phyloP scores from a whole-genome alignment of 2,797 vertebrate species.

The Chromobotia macracanthus region DNA sequence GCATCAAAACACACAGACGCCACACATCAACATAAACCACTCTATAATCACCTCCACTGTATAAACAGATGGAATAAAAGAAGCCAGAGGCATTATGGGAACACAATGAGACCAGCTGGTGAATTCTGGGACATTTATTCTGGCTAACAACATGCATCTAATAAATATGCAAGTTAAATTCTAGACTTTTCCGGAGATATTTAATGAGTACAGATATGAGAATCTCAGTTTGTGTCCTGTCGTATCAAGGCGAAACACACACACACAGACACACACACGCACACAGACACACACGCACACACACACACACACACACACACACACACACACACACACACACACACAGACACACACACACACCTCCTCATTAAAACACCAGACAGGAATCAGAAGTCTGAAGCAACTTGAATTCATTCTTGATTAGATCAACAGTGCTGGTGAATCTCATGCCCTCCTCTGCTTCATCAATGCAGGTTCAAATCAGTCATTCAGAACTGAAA shows the following conservation, averaged over 20 bases:
- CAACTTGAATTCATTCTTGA: constrained; percentile 54
- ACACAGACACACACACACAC: too few relatives aligned
- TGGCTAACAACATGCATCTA: neutral
- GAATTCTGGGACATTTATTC: neutral
- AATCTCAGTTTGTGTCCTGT: neutral
- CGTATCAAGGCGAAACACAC: constrained; percentile 42
- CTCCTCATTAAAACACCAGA: constrained; percentile 42
- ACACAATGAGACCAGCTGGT: neutral
- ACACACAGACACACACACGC: too few relatives aligned
- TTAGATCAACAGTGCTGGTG: constrained; percentile 30
- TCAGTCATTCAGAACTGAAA: neutral
- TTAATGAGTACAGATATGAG: neutral
- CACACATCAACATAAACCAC: neutral
- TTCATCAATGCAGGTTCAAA: neutral
- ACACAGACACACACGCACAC: too few relatives aligned
- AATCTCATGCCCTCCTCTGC: neutral
- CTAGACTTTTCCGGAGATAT: neutral
- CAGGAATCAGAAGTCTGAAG: constrained; percentile 26
- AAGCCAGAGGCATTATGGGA: neutral
- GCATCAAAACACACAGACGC: constrained; percentile 37
- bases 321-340: too few relatives aligned
- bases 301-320: too few relatives aligned
- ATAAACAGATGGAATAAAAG: constrained; percentile 25
- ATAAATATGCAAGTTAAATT: neutral
- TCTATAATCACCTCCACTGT: neutral